Conservation (phyloP, 2,113 vertebrate species). For the human region GRCh38 chr1:29237501-29238000, state of each 20-base stretch:
- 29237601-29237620: conserved; percentile 66
- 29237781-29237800: background rate
- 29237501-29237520: conserved; percentile 39
- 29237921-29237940: background rate
- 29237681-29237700: conserved; percentile 69
- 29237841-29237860: background rate
- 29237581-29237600: conserved; percentile 48
- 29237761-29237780: background rate
- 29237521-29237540: conserved; percentile 49
- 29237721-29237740: conserved; percentile 50
- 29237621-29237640: background rate
- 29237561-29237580: conserved; percentile 15
- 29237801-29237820: background rate
- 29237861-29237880: background rate
- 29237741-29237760: conserved; percentile 53
- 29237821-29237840: background rate
- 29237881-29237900: background rate
- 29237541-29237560: background rate
- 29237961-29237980: background rate
- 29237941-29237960: background rate
- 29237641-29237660: conserved; percentile 16
- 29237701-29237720: conserved; percentile 78
- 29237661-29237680: conserved; percentile 38
- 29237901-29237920: conserved; percentile 22
- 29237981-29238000: background rate